Percentiles rank a stretch among this genome's conserved stretches.
phyloP scores from a whole-genome alignment of 2,888 invertebrate species.

The Oscheius sp. region DNA sequence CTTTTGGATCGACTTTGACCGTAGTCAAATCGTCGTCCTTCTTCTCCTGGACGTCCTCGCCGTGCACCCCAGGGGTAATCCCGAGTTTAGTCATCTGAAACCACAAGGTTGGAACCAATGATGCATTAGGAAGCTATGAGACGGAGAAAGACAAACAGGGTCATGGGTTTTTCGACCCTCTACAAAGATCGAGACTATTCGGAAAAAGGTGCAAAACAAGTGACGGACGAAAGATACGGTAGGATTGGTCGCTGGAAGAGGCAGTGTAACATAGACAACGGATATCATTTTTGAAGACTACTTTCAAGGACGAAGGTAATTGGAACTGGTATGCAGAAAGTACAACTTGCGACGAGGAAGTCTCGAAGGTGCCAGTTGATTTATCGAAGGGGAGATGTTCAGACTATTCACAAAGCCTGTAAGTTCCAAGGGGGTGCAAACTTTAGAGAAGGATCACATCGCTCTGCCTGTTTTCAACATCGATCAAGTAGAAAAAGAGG shows the following conservation, averaged over 20 bases:
- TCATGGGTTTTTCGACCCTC: neutral
- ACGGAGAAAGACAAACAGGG: constrained; percentile 3
- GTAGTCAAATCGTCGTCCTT: constrained; percentile 44
- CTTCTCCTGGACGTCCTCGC: constrained; percentile 31
- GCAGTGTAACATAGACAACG: neutral
- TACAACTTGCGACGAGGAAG: no score
- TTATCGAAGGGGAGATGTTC: no score
- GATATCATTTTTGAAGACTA: neutral
- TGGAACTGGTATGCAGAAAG: no score
- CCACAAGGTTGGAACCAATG: neutral
- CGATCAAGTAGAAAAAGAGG: neutral
- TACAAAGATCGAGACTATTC: neutral
- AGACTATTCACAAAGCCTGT: no score
- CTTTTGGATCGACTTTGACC: constrained; percentile 55
- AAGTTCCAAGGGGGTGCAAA: no score
- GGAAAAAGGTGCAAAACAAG: neutral
- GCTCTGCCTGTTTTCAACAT: no score
- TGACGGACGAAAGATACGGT: neutral
- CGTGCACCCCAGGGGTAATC: constrained; percentile 52
- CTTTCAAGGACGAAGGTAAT: neutral
- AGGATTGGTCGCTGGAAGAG: neutral
- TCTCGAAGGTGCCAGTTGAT: no score
- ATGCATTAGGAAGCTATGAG: neutral
- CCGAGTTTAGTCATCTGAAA: constrained; percentile 56
- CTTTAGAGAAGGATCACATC: no score